phyloP scores from a whole-genome alignment of 2,797 vertebrate species.

The Phrynocephalus vlangalii region DNA sequence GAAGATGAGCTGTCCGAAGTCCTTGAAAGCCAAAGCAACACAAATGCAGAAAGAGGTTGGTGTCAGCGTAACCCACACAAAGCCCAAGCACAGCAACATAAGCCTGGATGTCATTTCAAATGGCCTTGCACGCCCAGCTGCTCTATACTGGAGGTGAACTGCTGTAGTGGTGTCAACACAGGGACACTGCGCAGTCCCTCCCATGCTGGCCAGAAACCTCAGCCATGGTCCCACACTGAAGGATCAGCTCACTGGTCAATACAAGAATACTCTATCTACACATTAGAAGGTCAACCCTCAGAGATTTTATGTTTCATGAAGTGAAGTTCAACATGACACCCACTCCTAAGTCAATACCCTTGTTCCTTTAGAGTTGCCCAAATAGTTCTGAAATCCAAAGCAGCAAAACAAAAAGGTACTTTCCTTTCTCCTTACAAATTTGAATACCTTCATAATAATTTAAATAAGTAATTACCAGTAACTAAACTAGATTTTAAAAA shows the following conservation, averaged over 20 bases:
- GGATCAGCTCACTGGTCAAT: background rate
- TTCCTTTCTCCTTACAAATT: background rate
- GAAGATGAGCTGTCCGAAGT: constrained; percentile 77
- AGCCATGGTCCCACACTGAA: constrained; percentile 28
- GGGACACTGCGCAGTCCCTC: background rate
- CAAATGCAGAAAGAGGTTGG: constrained; percentile 80
- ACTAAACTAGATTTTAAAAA: too few species aligned
- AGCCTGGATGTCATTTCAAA: constrained; percentile 58
- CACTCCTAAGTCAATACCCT: background rate
- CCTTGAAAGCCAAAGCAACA: constrained; percentile 70
- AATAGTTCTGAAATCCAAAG: background rate
- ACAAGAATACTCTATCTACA: background rate
- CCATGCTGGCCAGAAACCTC: background rate
- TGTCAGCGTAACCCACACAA: constrained; percentile 46
- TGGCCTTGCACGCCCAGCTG: constrained; percentile 54
- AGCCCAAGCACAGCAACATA: constrained; percentile 51
- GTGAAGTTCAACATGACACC: background rate
- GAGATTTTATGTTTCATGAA: background rate
- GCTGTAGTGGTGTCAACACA: constrained; percentile 1
- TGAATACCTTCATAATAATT: too few species aligned
- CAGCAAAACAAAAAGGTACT: background rate
- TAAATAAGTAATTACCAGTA: too few species aligned
- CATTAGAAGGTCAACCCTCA: background rate
- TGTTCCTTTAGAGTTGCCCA: background rate
- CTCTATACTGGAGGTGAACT: constrained; percentile 19